Evolutionary conservation across 30 jellyfish, hydroid and myxozoan species (phyloP), one percentile per base, ranked within the genome.

Genomic region (Cassiopea andromeda): DNA sequence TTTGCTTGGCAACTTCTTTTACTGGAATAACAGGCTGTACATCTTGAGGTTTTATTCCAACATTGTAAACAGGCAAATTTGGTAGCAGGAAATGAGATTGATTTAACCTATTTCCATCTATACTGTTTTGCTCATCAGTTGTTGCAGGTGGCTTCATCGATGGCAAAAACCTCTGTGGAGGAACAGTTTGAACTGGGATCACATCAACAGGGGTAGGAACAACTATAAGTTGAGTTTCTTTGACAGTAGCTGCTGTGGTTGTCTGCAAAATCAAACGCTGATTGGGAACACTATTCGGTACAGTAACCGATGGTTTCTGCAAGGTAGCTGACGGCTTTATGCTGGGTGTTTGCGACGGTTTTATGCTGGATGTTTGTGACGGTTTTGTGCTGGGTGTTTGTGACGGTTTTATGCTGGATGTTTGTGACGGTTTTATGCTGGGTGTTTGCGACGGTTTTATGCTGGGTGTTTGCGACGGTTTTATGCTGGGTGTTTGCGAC

Each of bases 171-270:
- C 50, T 61, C 82, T 70, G 85, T 0, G 94, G 81, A 45, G 90
- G 90, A 45, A 87, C 94, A 46, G 90, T 78, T 57, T 69, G 94
- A 10, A 87, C 94, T 1, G 94, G 94, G 60, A 87, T 48, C 19
- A 87, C 94, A 54, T 87, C 90, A 7, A 78, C 71, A 10, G 94
- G 94, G 10, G 54, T 75, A 17, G 90, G 90, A 13, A 87, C 86
- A 1, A 66, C 71, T 7, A 46, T 90, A 59, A 77, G 90, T 76
- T 83, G 85, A 7, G 19, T 64, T 78, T 87, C 78, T 46, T 75
- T 54, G 15, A 83, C 17, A 48, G 78, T 71, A 14, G 80, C 18
- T 43, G 75, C 17, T 7, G 73, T 4, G n/a, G 78, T 46, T 57
- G 85, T 17, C 17, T 18, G 57, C 27, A 19, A 19, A 54, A 54